phyloP scores from a whole-genome alignment of 2,113 vertebrate species.

The Lophochroa leadbeateri region DNA sequence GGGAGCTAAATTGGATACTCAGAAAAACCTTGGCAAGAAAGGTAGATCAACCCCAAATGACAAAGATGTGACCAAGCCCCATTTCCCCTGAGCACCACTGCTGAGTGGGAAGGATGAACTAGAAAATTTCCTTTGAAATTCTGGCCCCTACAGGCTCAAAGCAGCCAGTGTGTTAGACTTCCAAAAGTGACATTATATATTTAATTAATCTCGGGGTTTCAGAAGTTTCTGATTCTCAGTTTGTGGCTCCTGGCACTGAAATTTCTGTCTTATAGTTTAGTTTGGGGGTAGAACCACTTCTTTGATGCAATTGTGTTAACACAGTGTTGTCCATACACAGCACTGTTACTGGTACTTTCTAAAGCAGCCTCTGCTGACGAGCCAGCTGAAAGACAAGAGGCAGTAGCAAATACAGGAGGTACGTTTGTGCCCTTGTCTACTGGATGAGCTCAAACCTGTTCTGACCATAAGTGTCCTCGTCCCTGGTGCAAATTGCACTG shows the following conservation, averaged over 20 bases:
- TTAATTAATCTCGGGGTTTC: neutral
- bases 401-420: neutral
- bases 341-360: neutral
- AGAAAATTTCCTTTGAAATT: constrained; percentile 1
- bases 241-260: neutral
- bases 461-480: neutral
- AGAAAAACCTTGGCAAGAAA: neutral
- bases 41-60: neutral
- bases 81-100: neutral
- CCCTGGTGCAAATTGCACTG: neutral
- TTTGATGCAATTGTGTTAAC: neutral
- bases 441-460: neutral
- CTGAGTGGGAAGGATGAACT: neutral
- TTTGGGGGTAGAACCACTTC: neutral
- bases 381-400: neutral
- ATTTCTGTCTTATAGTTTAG: neutral
- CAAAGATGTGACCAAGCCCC: rapidly evolving
- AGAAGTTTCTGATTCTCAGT: neutral
- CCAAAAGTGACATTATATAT: neutral
- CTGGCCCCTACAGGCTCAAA: constrained; percentile 36
- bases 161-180: neutral
- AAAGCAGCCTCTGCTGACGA: neutral
- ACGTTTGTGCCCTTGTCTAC: neutral
- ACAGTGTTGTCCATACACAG: rapidly evolving
- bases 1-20: neutral